Evolutionary conservation across 2,113 vertebrate genomes (phyloP).

Genomic region (Pomatorhinus ruficollis): DNA sequence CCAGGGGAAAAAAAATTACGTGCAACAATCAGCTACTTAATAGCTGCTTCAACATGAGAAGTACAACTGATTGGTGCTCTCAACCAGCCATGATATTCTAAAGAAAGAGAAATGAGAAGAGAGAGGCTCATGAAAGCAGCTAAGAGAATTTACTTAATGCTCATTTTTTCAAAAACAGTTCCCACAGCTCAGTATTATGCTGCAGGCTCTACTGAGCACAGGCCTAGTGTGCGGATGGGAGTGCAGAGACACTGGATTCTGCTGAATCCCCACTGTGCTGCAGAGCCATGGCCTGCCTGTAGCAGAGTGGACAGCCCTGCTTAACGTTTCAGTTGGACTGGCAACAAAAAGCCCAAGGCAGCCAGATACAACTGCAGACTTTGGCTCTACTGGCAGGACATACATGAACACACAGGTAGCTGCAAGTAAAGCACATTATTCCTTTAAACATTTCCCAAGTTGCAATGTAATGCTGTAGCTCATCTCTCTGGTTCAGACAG

Average conservation of each 20-base stretch:
- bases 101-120: slow-evolving; percentile 45
- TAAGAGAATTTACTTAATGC: slow-evolving; percentile 37
- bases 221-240: neutral
- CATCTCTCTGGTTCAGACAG: neutral
- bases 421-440: neutral
- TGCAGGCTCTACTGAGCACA: neutral
- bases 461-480: neutral
- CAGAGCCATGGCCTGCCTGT: neutral
- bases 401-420: neutral
- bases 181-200: neutral
- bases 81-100: slow-evolving; percentile 49
- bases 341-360: neutral
- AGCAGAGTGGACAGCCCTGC: neutral
- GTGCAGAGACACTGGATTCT: neutral
- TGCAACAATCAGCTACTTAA: slow-evolving; percentile 57
- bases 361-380: neutral
- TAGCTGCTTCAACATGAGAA: slow-evolving; percentile 55
- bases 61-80: slow-evolving; percentile 54
- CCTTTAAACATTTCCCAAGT: neutral
- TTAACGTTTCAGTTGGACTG: neutral
- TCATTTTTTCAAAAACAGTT: neutral
- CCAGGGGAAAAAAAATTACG: slow-evolving; percentile 24
- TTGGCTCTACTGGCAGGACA: neutral
- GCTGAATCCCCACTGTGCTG: neutral
- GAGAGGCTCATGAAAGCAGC: slow-evolving; percentile 29